Base-by-base conservation (phyloP, 2,888 invertebrate genomes). In the Chymomyza caudatula region DNA sequence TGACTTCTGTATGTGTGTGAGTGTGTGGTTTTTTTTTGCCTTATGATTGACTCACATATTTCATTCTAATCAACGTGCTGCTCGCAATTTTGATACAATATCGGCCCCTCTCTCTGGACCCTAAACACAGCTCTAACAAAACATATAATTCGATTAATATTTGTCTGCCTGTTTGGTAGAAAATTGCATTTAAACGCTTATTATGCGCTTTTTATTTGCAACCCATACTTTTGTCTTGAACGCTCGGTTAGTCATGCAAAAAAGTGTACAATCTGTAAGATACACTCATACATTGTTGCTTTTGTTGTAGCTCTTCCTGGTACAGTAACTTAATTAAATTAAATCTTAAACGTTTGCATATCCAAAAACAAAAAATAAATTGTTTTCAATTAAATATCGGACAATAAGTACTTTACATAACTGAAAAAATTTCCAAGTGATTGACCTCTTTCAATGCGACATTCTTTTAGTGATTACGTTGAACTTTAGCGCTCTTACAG, bases 121-220 rank as follows among this genome's bases (percentile, higher is more conserved):
- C 29, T 37, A 37, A 11, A 17, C 51, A 60, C 65, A 63, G 58
- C 56, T 44, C n/a, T 51, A 37, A 43, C 74, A 69, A 76, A 84
- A 88, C 87, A 79, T 83, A 88, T 82, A 82, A 78, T 86, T 82
- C 78, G 67, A 75, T 76, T 74, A 63, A 80, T 78, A 78, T 86
- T 74, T 68, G 74, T 63, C 78, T 61, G 76, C 78, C 65, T 73
- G 72, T 71, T 77, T 80, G 81, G 67, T 67, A 78, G 85, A 77
- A 87, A 88, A 88, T 88, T 88, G 85, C 87, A 87, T 87, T 88
- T 87, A 87, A 88, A 87, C 87, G 88, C 88, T 85, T 85, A 87
- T 88, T 87, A 86, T 88, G 87, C 88, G 88, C 82, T 86, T 81
- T 87, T 87, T 82, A 81, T 86, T 76, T 77, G 78, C 74, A 85